phyloP scores from a whole-genome alignment of 2,797 vertebrate genomes.

The Crossoptilon crossoptilon region DNA sequence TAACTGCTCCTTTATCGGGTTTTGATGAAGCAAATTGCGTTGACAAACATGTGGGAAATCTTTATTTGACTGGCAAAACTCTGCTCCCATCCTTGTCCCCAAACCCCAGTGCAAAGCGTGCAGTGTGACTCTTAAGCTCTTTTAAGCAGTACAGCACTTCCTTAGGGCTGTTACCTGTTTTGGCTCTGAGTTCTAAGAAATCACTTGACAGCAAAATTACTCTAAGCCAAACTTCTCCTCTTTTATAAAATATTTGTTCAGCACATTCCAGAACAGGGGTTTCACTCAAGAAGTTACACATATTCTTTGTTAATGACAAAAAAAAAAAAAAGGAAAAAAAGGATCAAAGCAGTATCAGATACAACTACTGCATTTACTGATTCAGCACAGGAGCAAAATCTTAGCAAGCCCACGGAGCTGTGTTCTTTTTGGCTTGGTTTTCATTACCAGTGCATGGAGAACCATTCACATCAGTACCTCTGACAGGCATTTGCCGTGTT shows the following conservation, averaged over 20 bases:
- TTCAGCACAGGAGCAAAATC: neutral
- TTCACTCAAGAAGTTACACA: neutral
- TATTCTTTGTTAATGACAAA: neutral
- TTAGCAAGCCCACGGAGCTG: rapidly evolving
- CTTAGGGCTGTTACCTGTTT: conserved; percentile 21
- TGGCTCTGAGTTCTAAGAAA: conserved; percentile 22
- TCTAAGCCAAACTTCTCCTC: neutral
- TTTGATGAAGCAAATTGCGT: neutral
- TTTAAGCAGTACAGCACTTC: neutral
- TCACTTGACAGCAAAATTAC: neutral
- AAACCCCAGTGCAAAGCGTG: neutral
- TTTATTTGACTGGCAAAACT: neutral
- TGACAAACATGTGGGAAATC: neutral
- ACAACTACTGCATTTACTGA: neutral
- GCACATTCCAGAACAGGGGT: neutral
- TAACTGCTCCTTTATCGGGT: conserved; percentile 4
- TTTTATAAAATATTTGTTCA: conserved; percentile 39
- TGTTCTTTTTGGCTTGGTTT: neutral
- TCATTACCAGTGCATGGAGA: neutral
- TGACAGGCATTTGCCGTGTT: neutral
- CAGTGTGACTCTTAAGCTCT: neutral
- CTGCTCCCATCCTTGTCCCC: neutral
- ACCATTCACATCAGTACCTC: neutral
- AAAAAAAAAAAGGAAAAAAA: neutral
- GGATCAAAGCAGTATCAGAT: neutral